Evolutionary conservation across 2,888 invertebrate species (phyloP).

Genomic region (Amblyjoppa proteus): DNA sequence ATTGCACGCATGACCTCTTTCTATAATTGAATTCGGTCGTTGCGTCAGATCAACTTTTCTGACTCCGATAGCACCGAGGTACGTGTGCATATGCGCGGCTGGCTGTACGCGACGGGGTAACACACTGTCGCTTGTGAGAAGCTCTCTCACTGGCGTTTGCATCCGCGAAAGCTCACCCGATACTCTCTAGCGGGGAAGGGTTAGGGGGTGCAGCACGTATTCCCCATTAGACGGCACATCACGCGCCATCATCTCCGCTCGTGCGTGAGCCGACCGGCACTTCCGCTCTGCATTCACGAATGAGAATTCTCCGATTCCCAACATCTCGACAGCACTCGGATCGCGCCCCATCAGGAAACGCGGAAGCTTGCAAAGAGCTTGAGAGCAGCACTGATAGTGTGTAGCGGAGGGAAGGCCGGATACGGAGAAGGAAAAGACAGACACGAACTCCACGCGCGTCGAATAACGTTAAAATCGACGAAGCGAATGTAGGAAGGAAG

Average conservation of each 20-base stretch:
- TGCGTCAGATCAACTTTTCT: slow-evolving; percentile 41
- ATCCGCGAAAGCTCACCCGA: slow-evolving; percentile 23
- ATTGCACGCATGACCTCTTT: slow-evolving; percentile 46
- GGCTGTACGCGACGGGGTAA: not conserved
- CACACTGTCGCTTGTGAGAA: slow-evolving; percentile 4
- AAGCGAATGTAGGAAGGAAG: not conserved
- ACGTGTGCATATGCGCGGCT: not conserved
- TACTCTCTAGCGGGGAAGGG: slow-evolving; percentile 10
- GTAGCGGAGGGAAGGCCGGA: not conserved
- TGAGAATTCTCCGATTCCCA: slow-evolving; percentile 64
- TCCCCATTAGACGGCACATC: slow-evolving; percentile 73
- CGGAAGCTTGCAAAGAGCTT: slow-evolving; percentile 5
- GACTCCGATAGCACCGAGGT: slow-evolving; percentile 21
- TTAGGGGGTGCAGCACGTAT: slow-evolving; percentile 67
- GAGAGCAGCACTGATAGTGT: not conserved
- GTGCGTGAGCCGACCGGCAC: slow-evolving; percentile 73
- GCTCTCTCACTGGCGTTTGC: slow-evolving; percentile 12
- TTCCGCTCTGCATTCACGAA: slow-evolving; percentile 59
- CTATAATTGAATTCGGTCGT: slow-evolving; percentile 55
- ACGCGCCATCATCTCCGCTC: slow-evolving; percentile 76
- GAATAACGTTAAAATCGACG: not conserved
- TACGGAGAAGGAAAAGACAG: not conserved
- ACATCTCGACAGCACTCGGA: slow-evolving; percentile 26
- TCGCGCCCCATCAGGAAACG: slow-evolving; percentile 28
- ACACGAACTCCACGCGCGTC: not conserved